Evolutionary conservation across 2,888 invertebrate species (phyloP).

Genomic region (Limenitis camilla): DNA sequence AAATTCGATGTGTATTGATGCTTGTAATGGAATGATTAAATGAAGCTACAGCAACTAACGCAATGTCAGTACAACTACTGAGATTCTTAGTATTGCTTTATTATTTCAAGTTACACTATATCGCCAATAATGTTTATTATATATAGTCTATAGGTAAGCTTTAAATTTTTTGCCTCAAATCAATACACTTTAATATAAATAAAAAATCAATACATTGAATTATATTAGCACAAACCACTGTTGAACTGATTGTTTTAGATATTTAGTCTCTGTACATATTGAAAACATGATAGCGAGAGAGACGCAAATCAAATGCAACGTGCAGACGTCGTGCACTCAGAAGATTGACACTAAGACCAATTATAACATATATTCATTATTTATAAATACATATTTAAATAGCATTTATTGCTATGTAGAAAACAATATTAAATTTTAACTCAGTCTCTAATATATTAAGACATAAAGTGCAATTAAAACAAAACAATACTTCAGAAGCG

Average conservation of each 20-base stretch:
- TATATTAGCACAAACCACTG: slow-evolving; percentile 11
- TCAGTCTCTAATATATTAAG: too few relatives aligned
- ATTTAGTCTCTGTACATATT: background rate
- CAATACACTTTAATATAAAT: background rate
- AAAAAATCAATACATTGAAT: slow-evolving; percentile 10
- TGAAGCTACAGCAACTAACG: slow-evolving; percentile 32
- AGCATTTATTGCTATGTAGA: too few relatives aligned
- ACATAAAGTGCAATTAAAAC: too few relatives aligned
- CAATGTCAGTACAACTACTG: slow-evolving; percentile 27
- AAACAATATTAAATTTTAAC: too few relatives aligned
- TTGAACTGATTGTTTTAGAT: background rate
- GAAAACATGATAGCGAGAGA: background rate
- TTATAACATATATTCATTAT: background rate
- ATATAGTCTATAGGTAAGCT: too few relatives aligned
- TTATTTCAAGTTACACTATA: slow-evolving; percentile 10
- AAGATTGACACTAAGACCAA: slow-evolving; percentile 40
- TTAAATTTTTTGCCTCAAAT: slow-evolving; percentile 1
- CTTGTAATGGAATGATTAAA: slow-evolving; percentile 48
- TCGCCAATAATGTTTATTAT: too few relatives aligned
- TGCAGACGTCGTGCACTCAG: slow-evolving; percentile 2
- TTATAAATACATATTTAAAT: background rate
- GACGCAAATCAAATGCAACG: slow-evolving; percentile 6
- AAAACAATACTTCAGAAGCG: too few relatives aligned
- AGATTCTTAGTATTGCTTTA: slow-evolving; percentile 44
- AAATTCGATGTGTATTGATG: slow-evolving; percentile 22